Percentiles rank a stretch among this genome's conserved stretches.
These are phyloP conservation scores for Holacanthella duospinosa DNA, from an alignment of 2,888 invertebrate species.

Conservation along the genomic window DNA sequence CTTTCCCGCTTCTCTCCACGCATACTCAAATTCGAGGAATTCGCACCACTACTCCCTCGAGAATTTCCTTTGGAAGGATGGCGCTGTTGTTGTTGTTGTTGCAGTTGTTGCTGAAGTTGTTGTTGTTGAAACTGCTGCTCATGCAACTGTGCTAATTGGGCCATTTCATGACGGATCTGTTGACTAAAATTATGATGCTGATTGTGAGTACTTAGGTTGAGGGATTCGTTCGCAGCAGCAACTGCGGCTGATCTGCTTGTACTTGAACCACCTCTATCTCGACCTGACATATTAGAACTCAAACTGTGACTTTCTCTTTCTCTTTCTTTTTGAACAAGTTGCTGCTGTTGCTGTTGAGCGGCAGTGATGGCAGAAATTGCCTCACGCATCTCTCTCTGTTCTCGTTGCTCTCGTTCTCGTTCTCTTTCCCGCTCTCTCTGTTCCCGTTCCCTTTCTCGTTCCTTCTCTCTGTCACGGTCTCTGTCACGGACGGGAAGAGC, in stretches of 20 bases:
- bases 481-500: conserved; percentile 25
- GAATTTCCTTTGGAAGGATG: conserved; percentile 16
- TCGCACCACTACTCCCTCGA: background rate
- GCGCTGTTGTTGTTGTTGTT: no score
- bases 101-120: conserved; percentile 11
- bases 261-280: background rate
- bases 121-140: conserved; percentile 35
- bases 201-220: conserved; percentile 25
- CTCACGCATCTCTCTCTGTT: conserved; percentile 19
- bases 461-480: conserved; percentile 19
- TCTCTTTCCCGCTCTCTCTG: conserved; percentile 22
- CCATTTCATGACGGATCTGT: conserved; percentile 35
- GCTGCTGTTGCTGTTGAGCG: conserved; percentile 25
- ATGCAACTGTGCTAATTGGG: conserved; percentile 30
- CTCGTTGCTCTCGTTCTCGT: conserved; percentile 27
- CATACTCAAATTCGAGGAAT: background rate
- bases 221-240: background rate
- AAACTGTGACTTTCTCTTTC: background rate
- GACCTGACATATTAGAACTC: background rate
- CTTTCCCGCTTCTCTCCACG: conserved; percentile 8
- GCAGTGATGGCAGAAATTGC: conserved; percentile 17
- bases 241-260: background rate
- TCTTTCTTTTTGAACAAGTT: conserved; percentile 1
- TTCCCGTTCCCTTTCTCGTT: conserved; percentile 20
- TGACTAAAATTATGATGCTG: conserved; percentile 31